Base-by-base conservation (phyloP, 2,797 vertebrate species). In the Aselliscus stoliczkanus region DNA sequence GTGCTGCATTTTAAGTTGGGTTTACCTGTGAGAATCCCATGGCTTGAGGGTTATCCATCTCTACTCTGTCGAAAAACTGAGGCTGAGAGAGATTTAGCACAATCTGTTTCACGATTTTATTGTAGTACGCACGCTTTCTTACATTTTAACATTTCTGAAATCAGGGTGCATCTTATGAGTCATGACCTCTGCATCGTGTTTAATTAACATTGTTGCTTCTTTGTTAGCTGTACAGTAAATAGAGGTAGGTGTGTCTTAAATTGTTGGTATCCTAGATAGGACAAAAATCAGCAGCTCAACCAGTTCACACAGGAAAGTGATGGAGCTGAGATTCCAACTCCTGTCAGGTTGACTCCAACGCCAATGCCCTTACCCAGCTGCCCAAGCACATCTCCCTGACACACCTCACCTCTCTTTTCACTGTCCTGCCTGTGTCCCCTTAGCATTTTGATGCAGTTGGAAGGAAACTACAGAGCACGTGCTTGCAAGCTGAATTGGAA, bases 91-190 rank as follows among this genome's bases (percentile, higher is more conserved):
- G 54, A 64, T 92, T 67, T 56, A 67, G 7, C 29, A 58, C 47
- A 88, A 4, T 42, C 37, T 56, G 64, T 18, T 54, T 89, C 42
- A n/a, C 8, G 7, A 62, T 34, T 90, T 52, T 56, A 62, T 34
- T 90, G 44, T 56, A 50, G 69, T n/a, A 44, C 7, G 18, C n/a
- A 18, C 2, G 12, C 7, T 10, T 72, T 62, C 54, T 65, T 58
- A 50, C 4, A 86, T 62, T 90, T 91, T 77, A 73, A 50, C 70
- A 65, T 67, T 58, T 95, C 62, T 89, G 85, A 93, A 93, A 79
- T 89, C 27, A 34, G 31, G 80, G 60, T 69, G 52, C 10, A 56
- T 93, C 39, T 89, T 77, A 52, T 1, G 44, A 96, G 21, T 42
- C 18, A 90, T n/a, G 58, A 34, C n/a, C 69, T 75, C 31, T 54